Evolutionary conservation across 2,113 vertebrate species (phyloP).

Genomic region (Trichechus manatus): DNA sequence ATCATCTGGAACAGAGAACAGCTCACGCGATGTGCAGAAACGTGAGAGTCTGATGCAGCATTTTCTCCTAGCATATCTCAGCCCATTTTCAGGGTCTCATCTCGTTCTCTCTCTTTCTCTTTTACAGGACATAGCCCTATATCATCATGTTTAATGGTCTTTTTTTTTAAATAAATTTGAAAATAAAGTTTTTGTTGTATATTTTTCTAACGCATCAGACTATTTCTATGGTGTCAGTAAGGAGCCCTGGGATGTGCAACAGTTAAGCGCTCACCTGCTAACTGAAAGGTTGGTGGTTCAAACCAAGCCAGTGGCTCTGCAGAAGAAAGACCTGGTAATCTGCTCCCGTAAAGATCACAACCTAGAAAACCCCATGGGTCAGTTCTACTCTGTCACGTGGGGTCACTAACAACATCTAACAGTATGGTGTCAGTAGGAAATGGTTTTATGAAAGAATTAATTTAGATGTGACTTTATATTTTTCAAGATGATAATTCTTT

Average conservation of each 20-base stretch:
- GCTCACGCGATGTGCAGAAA: not conserved
- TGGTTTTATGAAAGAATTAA: not conserved
- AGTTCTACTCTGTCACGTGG: no score
- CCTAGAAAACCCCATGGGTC: no score
- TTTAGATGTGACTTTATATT: not conserved
- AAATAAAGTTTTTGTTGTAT: not conserved
- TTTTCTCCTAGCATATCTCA: not conserved
- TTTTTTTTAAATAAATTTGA: not conserved
- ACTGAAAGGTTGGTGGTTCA: no score
- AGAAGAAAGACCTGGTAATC: no score
- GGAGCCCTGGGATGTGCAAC: no score
- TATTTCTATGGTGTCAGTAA: not conserved
- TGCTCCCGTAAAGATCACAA: no score
- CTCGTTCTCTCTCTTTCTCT: not conserved
- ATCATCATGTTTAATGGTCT: not conserved
- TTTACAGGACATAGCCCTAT: not conserved
- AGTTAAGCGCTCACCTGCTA: no score
- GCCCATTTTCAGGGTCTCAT: not conserved
- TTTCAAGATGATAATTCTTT: not conserved
- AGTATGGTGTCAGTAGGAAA: not conserved
- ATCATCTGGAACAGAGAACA: not conserved
- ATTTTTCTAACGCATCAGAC: not conserved
- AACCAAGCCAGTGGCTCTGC: no score
- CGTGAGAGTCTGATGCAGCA: not conserved
- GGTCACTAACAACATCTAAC: no score